Evolutionary conservation across 1,140 invertebrate species (phyloP), one percentile per base, ranked within the genome.

Genomic region (Anthonomus grandis): DNA sequence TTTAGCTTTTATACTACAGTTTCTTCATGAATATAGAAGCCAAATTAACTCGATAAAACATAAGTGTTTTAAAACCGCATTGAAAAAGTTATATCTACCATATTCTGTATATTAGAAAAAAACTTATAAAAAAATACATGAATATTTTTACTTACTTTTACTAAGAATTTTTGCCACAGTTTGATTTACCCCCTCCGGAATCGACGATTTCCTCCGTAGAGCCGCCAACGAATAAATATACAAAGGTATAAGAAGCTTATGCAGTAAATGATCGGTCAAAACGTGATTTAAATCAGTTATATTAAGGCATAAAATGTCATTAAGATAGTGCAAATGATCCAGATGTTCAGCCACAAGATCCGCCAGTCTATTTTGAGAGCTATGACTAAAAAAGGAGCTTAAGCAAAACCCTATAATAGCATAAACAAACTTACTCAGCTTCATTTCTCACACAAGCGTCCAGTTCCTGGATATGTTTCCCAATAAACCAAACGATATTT

Each of bases 401-500:
- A n/a, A 45, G n/a, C 12, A n/a, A 0, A 13, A n/a, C 46, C 45
- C n/a, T 52, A 51, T 52, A 12, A n/a, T 54, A 58, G 24, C n/a
- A 18, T 15, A 34, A 37, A n/a, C 23, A 25, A 38, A 81, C 86
- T 86, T 80, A 96, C 93, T 96, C 93, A 47, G 90, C 89, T 78
- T 95, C 93, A 71, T 93, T 92, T 68, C 93, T 82, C 21, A 98
- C 91, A 78, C 95, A 98, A 3, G 84, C 84, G 75, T 99, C 95
- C 44, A 99, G 76, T 75, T 98, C 95, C 55, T 98, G 78, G 53
- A 98, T 95, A 74, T 99, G 95, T 78, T 95, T 96, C 44, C 95
- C 96, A 71, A 99, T 97, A 69, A 98, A 97, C 93, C 95, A 97
- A n/a, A 98, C 95, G 19, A 99, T 81, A 78, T 98, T 98, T 58